Conservation (phyloP, 2,113 vertebrate genomes). For the Lophochroa leadbeateri region DNA sequence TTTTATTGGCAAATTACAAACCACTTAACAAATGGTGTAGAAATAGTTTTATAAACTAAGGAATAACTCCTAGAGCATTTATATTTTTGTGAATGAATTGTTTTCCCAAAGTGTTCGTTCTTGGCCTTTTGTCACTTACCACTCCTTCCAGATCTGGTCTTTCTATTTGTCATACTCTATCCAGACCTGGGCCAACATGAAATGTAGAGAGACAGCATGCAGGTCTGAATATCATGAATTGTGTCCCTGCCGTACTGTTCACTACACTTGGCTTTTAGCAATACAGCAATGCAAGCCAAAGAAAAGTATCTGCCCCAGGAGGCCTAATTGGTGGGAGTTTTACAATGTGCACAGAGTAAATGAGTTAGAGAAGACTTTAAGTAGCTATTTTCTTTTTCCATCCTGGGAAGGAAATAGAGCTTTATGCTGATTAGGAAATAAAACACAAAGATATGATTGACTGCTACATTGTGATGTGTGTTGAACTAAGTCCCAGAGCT, state of each 20-base stretch:
- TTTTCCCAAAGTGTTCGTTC: background rate
- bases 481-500: background rate
- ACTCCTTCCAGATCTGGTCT: background rate
- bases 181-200: background rate
- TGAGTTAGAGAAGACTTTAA: background rate
- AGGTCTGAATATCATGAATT: background rate
- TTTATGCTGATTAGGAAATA: background rate
- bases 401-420: background rate
- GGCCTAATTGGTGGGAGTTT: background rate
- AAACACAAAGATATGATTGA: background rate
- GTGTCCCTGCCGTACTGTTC: background rate
- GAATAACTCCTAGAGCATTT: background rate
- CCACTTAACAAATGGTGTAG: background rate
- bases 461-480: background rate
- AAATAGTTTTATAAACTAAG: background rate
- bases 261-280: background rate
- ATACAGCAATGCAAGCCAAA: accelerated
- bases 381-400: background rate
- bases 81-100: background rate
- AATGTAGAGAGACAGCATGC: background rate
- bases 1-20: background rate
- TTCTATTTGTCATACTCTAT: background rate
- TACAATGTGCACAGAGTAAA: background rate
- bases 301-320: background rate
- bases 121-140: background rate